Evolutionary conservation across 2,797 vertebrate genomes (phyloP).

Genomic region (Alosa sapidissima): DNA sequence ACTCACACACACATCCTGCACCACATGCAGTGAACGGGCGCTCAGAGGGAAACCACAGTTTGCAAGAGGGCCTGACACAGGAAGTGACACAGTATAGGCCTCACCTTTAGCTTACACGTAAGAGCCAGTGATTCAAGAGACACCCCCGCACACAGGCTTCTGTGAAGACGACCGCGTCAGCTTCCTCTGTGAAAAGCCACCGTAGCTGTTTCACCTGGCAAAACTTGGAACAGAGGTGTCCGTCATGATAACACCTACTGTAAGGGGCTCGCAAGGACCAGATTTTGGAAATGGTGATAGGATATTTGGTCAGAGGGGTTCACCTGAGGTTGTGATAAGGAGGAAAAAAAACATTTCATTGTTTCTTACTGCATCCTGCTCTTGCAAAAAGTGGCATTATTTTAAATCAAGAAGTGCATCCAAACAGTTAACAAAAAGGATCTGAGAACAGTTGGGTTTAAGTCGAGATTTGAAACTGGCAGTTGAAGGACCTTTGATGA

Average conservation of each 20-base stretch:
- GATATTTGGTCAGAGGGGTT: not conserved
- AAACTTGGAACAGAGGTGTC: not conserved
- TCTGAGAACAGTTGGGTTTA: not conserved
- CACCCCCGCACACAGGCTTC: not conserved
- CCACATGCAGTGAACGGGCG: conserved; percentile 46
- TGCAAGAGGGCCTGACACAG: conserved; percentile 46
- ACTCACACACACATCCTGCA: conserved; percentile 64
- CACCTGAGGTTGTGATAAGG: not conserved
- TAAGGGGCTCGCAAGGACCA: too few relatives aligned
- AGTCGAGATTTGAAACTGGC: not conserved
- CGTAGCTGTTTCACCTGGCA: not conserved
- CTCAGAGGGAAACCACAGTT: conserved; percentile 54
- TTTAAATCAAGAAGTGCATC: not conserved
- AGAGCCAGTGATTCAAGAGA: not conserved
- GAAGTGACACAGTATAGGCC: conserved; percentile 47
- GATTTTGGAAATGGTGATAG: not conserved
- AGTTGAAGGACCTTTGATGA: not conserved
- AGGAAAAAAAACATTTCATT: not conserved
- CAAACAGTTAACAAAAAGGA: not conserved
- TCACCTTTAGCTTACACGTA: not conserved
- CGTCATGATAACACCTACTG: too few relatives aligned
- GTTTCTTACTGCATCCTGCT: not conserved
- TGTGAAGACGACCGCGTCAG: not conserved
- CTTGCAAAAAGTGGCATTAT: not conserved
- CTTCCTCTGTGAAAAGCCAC: conserved; percentile 1